Percentiles rank a stretch among this genome's conserved stretches.
These are phyloP conservation scores for Peromyscus aztecus DNA, from an alignment of 2,797 vertebrate species.

Conservation along the genomic window DNA sequence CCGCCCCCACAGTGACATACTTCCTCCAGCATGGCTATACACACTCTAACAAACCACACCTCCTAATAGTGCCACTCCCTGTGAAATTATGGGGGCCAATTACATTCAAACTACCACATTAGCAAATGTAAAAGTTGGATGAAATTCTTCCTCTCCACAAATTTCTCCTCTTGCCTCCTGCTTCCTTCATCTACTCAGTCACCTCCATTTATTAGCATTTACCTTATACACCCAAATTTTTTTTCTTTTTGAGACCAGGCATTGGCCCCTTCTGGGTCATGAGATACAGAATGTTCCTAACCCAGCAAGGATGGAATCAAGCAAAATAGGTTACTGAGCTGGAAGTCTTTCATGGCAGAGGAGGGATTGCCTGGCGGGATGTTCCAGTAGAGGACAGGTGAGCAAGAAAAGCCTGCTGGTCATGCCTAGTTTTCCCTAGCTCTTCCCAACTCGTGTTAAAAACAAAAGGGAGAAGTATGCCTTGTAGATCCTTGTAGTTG, in stretches of 20 bases:
- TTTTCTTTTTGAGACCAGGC: background rate
- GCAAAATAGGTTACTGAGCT: background rate
- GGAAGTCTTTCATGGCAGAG: background rate
- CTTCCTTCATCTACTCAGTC: background rate
- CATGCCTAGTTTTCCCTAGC: background rate
- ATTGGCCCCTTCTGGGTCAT: background rate
- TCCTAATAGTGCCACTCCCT: no score
- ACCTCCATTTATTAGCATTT: background rate
- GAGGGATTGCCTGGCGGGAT: fast-evolving
- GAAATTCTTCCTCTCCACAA: background rate
- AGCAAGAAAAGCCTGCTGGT: background rate
- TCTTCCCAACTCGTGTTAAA: background rate
- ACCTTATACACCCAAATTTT: background rate
- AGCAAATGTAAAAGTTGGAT: background rate
- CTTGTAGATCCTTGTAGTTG: background rate
- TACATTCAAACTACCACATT: no score
- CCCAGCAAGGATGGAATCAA: background rate
- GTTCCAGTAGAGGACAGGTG: background rate
- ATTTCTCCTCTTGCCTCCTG: background rate
- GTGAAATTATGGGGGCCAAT: no score
- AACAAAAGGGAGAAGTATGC: background rate
- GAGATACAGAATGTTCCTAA: background rate
- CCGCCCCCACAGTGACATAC: no score
- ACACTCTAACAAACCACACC: no score
- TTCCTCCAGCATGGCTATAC: no score